Base-by-base conservation (phyloP, 2,113 vertebrate species). In the Acrocephalus kingi region DNA sequence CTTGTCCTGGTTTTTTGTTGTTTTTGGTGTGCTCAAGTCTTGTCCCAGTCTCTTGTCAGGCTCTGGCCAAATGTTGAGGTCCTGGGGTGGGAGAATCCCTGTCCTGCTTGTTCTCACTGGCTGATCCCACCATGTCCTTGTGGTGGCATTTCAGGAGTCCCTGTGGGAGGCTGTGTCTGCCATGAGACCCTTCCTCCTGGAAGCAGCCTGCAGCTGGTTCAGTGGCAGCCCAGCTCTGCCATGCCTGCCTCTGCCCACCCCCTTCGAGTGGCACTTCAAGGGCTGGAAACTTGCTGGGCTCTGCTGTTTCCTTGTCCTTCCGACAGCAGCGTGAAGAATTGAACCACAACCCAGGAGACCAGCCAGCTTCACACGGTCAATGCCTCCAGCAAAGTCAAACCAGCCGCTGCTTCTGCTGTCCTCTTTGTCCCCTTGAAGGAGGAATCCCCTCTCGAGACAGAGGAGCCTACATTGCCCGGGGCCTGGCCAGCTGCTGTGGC, bases 311-410 rank as follows among this genome's bases (percentile, higher is more conserved):
- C 92, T 82, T 1, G 3, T 93, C 84, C 73, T 93, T 67, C 52
- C 11, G 2, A 67, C 87, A 84, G 91, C 93, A 84, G 88, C 2
- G 11, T 77, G 86, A 93, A 77, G 89, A 81, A 94, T 69, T 84
- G 92, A 96, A 96, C 76, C 93, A 15, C 73, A 82, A 75, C 97
- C 96, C 95, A 90, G 93, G 95, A 96, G 97, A 96, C 95, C 89
- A 87, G 78, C 58, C 46, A 1, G 73, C 93, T 95, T 94, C 94
- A 78, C 91, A 87, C 21, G 48, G 86, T 83, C 35, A 49, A 83
- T 93, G 96, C 96, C 96, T 96, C 91, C 89, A 96, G 96, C 97
- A 96, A 96, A 96, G 97, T 96, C 94, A 96, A 92, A 95, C 43
- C 89, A 91, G 76, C 85, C 88, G 35, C 86, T 0, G 63, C 66